These are phyloP conservation scores for Rhegmatorhina hoffmannsi DNA, from an alignment of 2,113 vertebrate genomes.

Conservation along the genomic window DNA sequence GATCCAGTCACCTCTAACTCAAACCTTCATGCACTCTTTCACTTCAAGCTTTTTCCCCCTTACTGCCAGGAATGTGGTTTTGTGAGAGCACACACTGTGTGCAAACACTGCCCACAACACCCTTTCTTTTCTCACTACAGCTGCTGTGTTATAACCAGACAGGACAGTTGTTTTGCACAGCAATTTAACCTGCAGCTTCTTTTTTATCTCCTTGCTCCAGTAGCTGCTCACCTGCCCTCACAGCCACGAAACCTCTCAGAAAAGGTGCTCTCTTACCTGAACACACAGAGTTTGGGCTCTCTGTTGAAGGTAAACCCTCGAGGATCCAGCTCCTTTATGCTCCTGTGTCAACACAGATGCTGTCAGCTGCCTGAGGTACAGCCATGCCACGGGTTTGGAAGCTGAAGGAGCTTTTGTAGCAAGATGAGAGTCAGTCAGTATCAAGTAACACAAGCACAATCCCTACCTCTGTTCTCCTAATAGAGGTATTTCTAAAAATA, in stretches of 20 bases:
- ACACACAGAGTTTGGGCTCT: neutral
- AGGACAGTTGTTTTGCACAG: neutral
- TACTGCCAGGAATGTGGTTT: neutral
- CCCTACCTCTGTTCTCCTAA: neutral
- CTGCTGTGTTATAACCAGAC: neutral
- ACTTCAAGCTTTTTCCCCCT: neutral
- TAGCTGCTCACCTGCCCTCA: neutral
- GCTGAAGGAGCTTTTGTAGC: neutral
- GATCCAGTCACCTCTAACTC: neutral
- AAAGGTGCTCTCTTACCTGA: neutral
- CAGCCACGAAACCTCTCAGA: neutral
- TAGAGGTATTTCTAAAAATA: neutral
- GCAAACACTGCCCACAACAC: neutral
- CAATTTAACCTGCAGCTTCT: neutral
- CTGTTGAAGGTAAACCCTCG: neutral
- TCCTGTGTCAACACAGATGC: neutral
- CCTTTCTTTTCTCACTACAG: neutral
- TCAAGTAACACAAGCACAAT: neutral
- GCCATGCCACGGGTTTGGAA: neutral
- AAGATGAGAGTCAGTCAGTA: neutral
- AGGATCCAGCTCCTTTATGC: neutral
- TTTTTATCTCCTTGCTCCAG: neutral
- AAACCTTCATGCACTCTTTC: neutral
- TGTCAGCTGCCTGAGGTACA: neutral
- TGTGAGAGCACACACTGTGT: neutral